Evolutionary conservation across 2,888 invertebrate genomes (phyloP), one percentile per base, ranked within the genome.

Genomic region (Gastrophysa polygoni): DNA sequence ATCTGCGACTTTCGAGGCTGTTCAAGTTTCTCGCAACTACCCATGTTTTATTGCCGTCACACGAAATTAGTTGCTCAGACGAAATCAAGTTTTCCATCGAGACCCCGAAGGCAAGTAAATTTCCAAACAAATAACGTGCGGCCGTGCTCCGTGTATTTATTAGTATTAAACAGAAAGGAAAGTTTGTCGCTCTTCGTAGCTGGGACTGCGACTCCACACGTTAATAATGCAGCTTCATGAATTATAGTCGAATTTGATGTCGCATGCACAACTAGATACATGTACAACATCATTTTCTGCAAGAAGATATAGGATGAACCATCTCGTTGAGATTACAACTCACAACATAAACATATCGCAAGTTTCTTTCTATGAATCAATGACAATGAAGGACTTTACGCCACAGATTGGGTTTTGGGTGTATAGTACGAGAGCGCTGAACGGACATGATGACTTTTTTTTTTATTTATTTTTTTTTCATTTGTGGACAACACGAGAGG

Each of bases 221-320:
- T 73, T 71, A 73, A 73, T 72, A 72, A 73, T 71, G 66, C 71
- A 73, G 65, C 70, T 64, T 64, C 71, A 73, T 80, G 79, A 80
- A 76, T 80, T 80, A 80, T 80, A 77, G 78, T 74, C 69, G 65
- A 68, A 75, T 76, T 74, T 76, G 76, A 77, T 71, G 71, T 66
- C 78, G 77, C 79, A 78, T 76, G 77, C 78, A 38, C 38, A 38
- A 14, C 14, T 38, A 6, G 38, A 38, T 38, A 38, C 10, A n/a
- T n/a, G n/a, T n/a, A 38, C 38, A 38, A 24, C 7, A 7, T 24
- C 3, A n/a, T n/a, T n/a, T n/a, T n/a, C n/a, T n/a, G n/a, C n/a
- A n/a, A n/a, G n/a, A n/a, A n/a, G n/a, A n/a, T n/a, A n/a, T n/a
- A n/a, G n/a, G n/a, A n/a, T n/a, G n/a, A n/a, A n/a, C n/a, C n/a